These are phyloP conservation scores for Tetramorium bicarinatum DNA, from an alignment of 2,888 invertebrate species.

Conservation along the genomic window DNA sequence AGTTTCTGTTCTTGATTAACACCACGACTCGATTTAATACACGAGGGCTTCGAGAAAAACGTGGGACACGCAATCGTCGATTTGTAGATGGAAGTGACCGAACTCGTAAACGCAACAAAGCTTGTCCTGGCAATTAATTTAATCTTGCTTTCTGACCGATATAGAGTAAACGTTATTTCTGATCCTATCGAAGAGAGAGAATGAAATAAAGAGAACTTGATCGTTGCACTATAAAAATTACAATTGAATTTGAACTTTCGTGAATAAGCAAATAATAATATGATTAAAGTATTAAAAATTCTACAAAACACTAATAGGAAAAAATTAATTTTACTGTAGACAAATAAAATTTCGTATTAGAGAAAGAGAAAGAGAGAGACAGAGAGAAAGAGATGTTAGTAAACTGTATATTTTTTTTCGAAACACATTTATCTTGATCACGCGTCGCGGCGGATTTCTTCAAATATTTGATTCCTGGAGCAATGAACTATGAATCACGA, in stretches of 20 bases:
- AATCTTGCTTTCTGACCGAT: neutral
- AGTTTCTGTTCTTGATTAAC: constrained; percentile 78
- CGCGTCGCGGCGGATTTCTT: constrained; percentile 3
- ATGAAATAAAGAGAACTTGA: neutral
- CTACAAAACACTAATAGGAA: neutral
- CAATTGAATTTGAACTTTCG: neutral
- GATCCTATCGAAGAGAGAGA: neutral
- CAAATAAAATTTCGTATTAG: neutral
- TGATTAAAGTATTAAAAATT: neutral
- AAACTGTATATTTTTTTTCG: neutral
- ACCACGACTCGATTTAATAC: constrained; percentile 46
- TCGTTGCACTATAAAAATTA: neutral
- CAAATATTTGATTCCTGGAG: constrained; percentile 62
- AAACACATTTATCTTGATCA: constrained; percentile 18
- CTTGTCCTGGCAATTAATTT: constrained; percentile 22
- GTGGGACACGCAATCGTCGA: constrained; percentile 21
- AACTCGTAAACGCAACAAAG: neutral
- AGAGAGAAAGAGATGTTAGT: neutral
- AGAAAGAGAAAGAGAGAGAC: no score
- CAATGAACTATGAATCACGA: constrained; percentile 73
- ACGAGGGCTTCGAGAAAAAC: constrained; percentile 11
- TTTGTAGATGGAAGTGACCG: constrained; percentile 1
- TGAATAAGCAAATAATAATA: neutral
- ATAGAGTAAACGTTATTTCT: neutral
- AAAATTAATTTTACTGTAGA: neutral